Conservation (phyloP, 2,113 vertebrate species). For the Paralichthys olivaceus region DNA sequence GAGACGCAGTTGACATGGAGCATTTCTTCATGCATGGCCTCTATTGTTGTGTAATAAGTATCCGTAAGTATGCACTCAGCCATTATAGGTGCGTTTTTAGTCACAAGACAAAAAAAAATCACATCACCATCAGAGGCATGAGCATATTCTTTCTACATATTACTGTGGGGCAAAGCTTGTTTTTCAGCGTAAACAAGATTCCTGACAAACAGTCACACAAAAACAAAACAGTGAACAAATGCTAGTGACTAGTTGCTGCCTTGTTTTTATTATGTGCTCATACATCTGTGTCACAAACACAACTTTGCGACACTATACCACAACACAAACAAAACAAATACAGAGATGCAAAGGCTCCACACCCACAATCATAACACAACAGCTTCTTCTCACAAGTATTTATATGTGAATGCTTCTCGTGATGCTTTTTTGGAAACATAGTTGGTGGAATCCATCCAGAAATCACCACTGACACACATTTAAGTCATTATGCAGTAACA, state of each 20-base stretch:
- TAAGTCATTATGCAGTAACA: slow-evolving; percentile 18
- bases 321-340: slow-evolving; percentile 2
- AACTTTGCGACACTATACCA: background rate
- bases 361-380: slow-evolving; percentile 6
- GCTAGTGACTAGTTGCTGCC: background rate
- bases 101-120: background rate
- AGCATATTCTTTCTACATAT: background rate
- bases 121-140: slow-evolving; percentile 15
- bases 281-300: background rate
- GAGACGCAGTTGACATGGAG: background rate
- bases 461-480: slow-evolving; percentile 5
- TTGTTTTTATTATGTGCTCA: slow-evolving; percentile 4
- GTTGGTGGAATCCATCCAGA: slow-evolving; percentile 6
- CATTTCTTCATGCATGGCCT: slow-evolving; percentile 53
- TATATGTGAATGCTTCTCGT: slow-evolving; percentile 11
- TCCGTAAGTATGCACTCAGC: background rate
- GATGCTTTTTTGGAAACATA: slow-evolving; percentile 16
- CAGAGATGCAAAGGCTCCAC: background rate
- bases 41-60: slow-evolving; percentile 2
- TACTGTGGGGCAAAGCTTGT: background rate
- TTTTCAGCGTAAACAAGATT: background rate
- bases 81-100: background rate
- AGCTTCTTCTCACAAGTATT: slow-evolving; percentile 1
- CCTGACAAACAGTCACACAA: background rate
- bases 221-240: background rate